Base-by-base conservation (phyloP, 2,797 vertebrate species). In the Mormyrus hasselquistii region DNA sequence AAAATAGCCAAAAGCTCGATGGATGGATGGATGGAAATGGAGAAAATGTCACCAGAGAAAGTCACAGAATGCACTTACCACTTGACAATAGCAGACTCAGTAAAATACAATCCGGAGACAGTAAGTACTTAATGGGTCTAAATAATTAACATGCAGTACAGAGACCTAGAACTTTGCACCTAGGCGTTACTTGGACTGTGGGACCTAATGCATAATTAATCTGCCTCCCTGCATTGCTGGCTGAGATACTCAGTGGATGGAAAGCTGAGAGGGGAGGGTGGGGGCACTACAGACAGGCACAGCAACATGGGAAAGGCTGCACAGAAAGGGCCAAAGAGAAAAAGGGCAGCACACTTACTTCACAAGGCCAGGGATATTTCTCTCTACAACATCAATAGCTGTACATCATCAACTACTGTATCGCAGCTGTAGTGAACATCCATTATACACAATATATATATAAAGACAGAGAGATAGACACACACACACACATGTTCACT, bases 131-230 rank as follows among this genome's bases (percentile, higher is more conserved):
- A 93, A 92, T 91, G 41, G 88, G 86, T 53, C 90, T 90, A 92
- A 88, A 90, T 91, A 88, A 90, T 88, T 89, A 91, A 90, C 90
- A 89, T 90, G 86, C 29, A 38, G 79, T 85, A 88, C 49, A 47
- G 73, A 88, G 79, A 89, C 79, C 10, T 47, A 86, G 65, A 89
- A 92, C 88, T 88, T 90, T 92, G 90, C 89, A 92, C 89, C 90
- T 82, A 87, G 89, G 89, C 89, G 89, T 82, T 49, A 79, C 87
- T 76, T 89, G 87, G 87, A 41, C 85, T 89, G 87, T 89, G 89
- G 55, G 89, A 0, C 88, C 91, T 90, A 91, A 94, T 94, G 92
- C 89, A 94, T 93, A 93, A 95, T 95, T 95, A 92, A 95, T 93
- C 90, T 89, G 88, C 92, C 93, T 92, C 90, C 90, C 87, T 90